Percentiles rank a stretch among this genome's conserved stretches.
Conservation (phyloP, 2,888 invertebrate genomes). For the Ennomos fuscantarius region DNA sequence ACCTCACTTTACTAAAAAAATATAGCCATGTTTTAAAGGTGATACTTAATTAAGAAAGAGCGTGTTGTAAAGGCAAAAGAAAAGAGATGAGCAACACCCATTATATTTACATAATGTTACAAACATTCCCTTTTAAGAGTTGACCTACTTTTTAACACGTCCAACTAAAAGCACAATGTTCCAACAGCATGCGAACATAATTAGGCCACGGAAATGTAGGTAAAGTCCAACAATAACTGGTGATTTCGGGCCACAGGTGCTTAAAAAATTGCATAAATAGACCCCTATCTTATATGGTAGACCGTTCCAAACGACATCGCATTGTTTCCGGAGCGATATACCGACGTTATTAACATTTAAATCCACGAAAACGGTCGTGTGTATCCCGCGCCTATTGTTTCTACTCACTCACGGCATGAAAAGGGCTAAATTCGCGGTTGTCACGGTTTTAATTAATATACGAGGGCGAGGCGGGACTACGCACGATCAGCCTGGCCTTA, state of each 20-base stretch:
- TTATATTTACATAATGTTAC: background rate
- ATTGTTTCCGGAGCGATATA: conserved; percentile 29
- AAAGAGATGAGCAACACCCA: background rate
- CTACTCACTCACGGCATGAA: conserved; percentile 60
- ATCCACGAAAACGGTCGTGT: conserved; percentile 46
- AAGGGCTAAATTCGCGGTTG: conserved; percentile 73
- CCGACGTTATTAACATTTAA: conserved; percentile 53
- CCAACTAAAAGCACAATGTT: background rate
- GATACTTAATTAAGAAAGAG: too few species aligned
- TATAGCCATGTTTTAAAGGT: too few species aligned
- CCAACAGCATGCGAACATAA: conserved; percentile 18
- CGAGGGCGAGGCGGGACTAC: conserved; percentile 58
- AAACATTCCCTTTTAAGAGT: conserved; percentile 3
- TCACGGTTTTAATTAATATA: conserved; percentile 82
- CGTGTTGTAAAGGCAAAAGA: too few species aligned
- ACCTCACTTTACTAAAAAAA: too few species aligned
- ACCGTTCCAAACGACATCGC: conserved; percentile 12
- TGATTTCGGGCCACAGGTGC: background rate
- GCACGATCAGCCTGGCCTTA: conserved; percentile 56
- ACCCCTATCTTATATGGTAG: conserved; percentile 11
- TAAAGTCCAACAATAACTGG: conserved; percentile 5
- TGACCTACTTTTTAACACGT: conserved; percentile 3
- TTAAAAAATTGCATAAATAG: conserved; percentile 25
- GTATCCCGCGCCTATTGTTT: conserved; percentile 49
- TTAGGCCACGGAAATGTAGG: conserved; percentile 9